These are phyloP conservation scores for Sarcophaga variegata DNA, from an alignment of 2,888 invertebrate species.

Conservation along the genomic window DNA sequence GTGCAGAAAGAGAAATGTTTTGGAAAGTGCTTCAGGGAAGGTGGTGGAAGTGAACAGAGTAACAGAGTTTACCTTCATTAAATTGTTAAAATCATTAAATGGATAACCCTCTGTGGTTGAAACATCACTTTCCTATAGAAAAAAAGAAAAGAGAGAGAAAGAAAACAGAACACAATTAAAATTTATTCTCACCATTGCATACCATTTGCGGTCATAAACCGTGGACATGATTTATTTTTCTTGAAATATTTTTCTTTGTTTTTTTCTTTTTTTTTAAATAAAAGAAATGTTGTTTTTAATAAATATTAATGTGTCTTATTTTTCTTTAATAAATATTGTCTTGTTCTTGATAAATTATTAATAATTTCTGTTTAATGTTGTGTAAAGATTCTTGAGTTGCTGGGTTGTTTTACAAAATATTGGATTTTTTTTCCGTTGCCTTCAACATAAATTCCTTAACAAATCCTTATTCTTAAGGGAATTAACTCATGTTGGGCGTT, in stretches of 20 bases:
- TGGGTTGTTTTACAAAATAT: too few species aligned
- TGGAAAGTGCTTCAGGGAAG: not conserved
- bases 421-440: too few species aligned
- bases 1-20: not conserved
- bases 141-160: not conserved
- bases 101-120: constrained; percentile 85
- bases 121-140: constrained; percentile 84
- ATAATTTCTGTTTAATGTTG: too few species aligned
- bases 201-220: not conserved
- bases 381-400: too few species aligned
- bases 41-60: not conserved
- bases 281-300: too few species aligned
- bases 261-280: constrained; percentile 6
- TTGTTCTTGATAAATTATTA: too few species aligned
- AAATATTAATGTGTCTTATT: too few species aligned
- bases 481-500: too few species aligned
- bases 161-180: constrained; percentile 12
- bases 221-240: too few species aligned
- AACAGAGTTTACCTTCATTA: constrained; percentile 83
- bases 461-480: too few species aligned
- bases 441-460: too few species aligned
- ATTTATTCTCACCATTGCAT: not conserved
- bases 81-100: constrained; percentile 86
- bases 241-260: constrained; percentile 12
- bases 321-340: too few species aligned